These are phyloP conservation scores for Drosophila peninsularis DNA, from an alignment of 2,888 invertebrate genomes.

Conservation along the genomic window DNA sequence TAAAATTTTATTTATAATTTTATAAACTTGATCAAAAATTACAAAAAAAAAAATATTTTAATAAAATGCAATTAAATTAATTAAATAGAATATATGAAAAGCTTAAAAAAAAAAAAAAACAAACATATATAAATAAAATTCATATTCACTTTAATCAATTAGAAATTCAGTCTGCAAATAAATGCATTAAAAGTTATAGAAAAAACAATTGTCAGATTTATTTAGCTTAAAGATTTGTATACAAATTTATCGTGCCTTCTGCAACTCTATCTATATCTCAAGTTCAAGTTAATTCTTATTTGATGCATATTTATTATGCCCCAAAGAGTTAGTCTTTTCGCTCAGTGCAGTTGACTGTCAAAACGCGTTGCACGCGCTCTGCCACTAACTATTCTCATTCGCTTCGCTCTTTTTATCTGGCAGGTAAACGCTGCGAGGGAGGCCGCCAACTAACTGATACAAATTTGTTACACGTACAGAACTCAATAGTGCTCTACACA, in stretches of 20 bases:
- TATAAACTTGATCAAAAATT: too few species aligned
- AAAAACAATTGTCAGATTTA: background rate
- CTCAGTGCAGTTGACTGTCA: slow-evolving; percentile 37
- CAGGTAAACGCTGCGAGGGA: slow-evolving; percentile 52
- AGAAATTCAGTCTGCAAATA: background rate
- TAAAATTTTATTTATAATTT: too few species aligned
- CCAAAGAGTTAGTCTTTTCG: slow-evolving; percentile 8
- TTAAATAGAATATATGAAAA: too few species aligned
- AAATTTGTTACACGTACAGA: slow-evolving; percentile 76
- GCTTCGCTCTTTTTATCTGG: slow-evolving; percentile 12
- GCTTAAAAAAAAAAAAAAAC: too few species aligned
- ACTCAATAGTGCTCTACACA: slow-evolving; percentile 29
- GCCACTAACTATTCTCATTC: slow-evolving; percentile 39
- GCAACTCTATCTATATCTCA: too few species aligned
- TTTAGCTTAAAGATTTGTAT: too few species aligned
- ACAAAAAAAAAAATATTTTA: too few species aligned
- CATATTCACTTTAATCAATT: background rate
- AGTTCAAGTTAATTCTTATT: background rate
- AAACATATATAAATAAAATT: too few species aligned
- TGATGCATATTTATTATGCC: background rate
- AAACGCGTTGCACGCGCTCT: slow-evolving; percentile 43
- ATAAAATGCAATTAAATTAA: too few species aligned
- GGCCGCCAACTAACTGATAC: slow-evolving; percentile 70
- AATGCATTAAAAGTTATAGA: background rate
- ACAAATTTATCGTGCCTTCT: too few species aligned